Base-by-base conservation (phyloP, 1,140 invertebrate genomes). In the Drosophila fuyamai region DNA sequence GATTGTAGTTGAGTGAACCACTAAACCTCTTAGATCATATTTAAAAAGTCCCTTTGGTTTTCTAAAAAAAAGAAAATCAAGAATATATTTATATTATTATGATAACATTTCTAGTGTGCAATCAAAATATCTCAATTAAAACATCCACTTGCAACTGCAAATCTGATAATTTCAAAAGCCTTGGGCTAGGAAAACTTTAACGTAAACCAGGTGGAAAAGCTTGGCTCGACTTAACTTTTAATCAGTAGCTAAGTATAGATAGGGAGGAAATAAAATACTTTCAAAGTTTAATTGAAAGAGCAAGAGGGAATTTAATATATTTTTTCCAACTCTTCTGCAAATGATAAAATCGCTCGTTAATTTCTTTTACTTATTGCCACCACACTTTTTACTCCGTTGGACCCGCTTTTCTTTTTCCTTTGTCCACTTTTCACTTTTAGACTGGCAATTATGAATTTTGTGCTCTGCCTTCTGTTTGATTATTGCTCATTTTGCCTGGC, bases 401-500 rank as follows among this genome's bases (percentile, higher is more conserved):
- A 9, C 13, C 61, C 29, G 8, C 8, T 32, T 32, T 32, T 32
- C 44, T 40, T 77, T 58, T 56, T 46, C 38, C 56, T 58, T 58
- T 55, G 56, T 67, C n/a, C 44, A 43, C 14, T 10, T 77, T 18
- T 9, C 40, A 40, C 32, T 62, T 36, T 35, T 70, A 36, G 53
- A 27, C 29, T 54, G 41, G 36, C 54, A 40, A 78, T 77, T 77
- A 72, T 72, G 68, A 8, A 72, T 59, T 50, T 76, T 76, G 60
- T 68, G 51, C 50, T 56, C 27, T 23, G 53, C 13, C 36, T 38
- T 63, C 32, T 71, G 51, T 54, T 53, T 73, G 48, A 63, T 63
- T 77, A 63, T 75, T 86, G 74, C 53, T 60, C 68, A 82, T 81
- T 85, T 82, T 44, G 61, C 59, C 57, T 50, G 48, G 35, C 54